A percentile compares a stretch with the other conserved stretches of the same genome.
Evolutionary conservation across 2,888 invertebrate genomes (phyloP).

Genomic region (Bellardia bayeri): DNA sequence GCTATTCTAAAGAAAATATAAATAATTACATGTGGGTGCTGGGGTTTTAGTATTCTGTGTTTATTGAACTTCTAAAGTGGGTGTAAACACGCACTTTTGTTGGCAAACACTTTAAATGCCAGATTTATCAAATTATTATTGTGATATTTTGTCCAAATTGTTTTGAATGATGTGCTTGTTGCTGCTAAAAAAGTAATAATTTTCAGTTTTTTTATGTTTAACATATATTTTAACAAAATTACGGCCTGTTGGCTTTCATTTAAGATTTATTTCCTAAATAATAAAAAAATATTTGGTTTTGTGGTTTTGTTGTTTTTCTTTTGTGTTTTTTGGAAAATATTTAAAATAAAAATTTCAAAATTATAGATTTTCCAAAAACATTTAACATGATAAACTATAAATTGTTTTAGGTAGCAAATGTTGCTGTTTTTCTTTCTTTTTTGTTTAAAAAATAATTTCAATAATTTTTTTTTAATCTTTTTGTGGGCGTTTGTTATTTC

Average conservation of each 20-base stretch:
- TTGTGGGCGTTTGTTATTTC: slow-evolving; percentile 64
- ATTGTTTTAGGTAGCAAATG: slow-evolving; percentile 31
- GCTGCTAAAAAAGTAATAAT: slow-evolving; percentile 14
- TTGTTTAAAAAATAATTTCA: slow-evolving; percentile 37
- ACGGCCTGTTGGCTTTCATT: not conserved
- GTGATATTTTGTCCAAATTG: slow-evolving; percentile 16
- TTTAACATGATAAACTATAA: slow-evolving; percentile 64
- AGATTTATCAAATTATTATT: not conserved
- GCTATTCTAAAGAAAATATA: not conserved
- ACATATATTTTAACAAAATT: slow-evolving; percentile 36
- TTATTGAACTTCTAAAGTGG: slow-evolving; percentile 4
- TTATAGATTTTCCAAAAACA: slow-evolving; percentile 57
- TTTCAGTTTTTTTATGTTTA: slow-evolving; percentile 44
- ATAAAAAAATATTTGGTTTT: slow-evolving; percentile 44
- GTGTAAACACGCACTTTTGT: slow-evolving; percentile 28
- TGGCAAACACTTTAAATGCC: no score
- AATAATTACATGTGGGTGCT: slow-evolving; percentile 54
- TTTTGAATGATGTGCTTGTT: slow-evolving; percentile 4
- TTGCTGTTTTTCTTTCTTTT: not conserved
- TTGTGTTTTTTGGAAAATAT: slow-evolving; percentile 8
- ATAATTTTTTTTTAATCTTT: slow-evolving; percentile 41
- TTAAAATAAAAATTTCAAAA: slow-evolving; percentile 43
- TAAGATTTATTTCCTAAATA: slow-evolving; percentile 52
- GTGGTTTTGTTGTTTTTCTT: slow-evolving; percentile 2
- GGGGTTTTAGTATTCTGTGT: not conserved